Evolutionary conservation across 2,113 vertebrate species (phyloP).

Genomic region (Clarias magur): DNA sequence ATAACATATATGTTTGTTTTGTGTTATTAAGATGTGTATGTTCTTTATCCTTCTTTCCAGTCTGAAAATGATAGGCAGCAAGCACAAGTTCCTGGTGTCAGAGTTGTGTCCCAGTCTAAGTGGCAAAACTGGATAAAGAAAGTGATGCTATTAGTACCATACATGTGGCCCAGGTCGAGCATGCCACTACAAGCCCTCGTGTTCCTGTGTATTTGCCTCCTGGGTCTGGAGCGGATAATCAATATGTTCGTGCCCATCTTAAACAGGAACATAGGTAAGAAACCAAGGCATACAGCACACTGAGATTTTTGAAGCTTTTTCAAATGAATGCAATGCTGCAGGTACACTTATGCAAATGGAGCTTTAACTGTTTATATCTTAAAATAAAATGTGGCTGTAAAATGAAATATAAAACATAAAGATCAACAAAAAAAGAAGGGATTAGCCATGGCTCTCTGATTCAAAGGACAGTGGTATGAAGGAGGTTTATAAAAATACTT

Average conservation of each 20-base stretch:
- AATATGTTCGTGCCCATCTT: slow-evolving; percentile 89
- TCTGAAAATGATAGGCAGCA: background rate
- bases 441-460: background rate
- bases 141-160: slow-evolving; percentile 76
- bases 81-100: slow-evolving; percentile 30
- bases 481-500: background rate
- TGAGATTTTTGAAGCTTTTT: background rate
- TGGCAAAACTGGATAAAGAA: slow-evolving; percentile 80
- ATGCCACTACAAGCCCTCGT: slow-evolving; percentile 77
- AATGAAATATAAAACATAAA: background rate
- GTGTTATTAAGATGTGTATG: background rate
- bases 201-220: slow-evolving; percentile 79
- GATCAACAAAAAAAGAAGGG: background rate
- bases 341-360: background rate
- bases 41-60: slow-evolving; percentile 18
- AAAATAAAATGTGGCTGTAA: background rate
- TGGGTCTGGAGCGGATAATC: slow-evolving; percentile 80
- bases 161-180: slow-evolving; percentile 82
- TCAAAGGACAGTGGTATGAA: background rate
- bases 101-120: slow-evolving; percentile 61
- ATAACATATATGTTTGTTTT: background rate
- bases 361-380: background rate
- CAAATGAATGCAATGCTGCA: background rate
- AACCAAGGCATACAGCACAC: background rate
- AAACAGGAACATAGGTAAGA: slow-evolving; percentile 87